phyloP scores from a whole-genome alignment of 2,113 vertebrate species.

The Danio rerio region DNA sequence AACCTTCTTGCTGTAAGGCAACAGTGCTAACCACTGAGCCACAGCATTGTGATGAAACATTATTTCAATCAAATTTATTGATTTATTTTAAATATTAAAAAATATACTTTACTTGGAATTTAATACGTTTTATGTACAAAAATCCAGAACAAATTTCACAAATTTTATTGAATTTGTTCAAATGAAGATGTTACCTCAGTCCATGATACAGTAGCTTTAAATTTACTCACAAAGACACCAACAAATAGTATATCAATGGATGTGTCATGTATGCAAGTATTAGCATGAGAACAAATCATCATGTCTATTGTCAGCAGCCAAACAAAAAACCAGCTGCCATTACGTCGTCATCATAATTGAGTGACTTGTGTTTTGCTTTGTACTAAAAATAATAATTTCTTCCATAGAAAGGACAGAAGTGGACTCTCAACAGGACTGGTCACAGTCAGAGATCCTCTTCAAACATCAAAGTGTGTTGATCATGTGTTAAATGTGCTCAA shows the following conservation, averaged over 20 bases:
- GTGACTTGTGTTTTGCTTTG: conserved; percentile 64
- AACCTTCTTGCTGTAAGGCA: too few relatives aligned
- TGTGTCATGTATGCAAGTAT: neutral
- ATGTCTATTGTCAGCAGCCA: conserved; percentile 17
- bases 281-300: conserved; percentile 10
- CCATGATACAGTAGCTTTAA: too few relatives aligned
- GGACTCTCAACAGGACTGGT: conserved; percentile 12
- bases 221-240: neutral
- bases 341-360: conserved; percentile 66
- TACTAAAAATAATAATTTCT: conserved; percentile 66
- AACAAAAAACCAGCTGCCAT: too few relatives aligned
- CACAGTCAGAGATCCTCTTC: conserved; percentile 2
- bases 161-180: too few relatives aligned
- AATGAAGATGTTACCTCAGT: too few relatives aligned
- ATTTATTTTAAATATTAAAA: too few relatives aligned
- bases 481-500: conserved; percentile 34
- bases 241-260: conserved; percentile 52
- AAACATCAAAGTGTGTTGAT: conserved; percentile 26
- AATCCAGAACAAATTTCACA: too few relatives aligned
- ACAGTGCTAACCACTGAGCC: too few relatives aligned
- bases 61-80: too few relatives aligned
- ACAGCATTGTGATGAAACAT: too few relatives aligned
- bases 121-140: too few relatives aligned
- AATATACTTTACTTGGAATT: too few relatives aligned
- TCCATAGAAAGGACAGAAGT: conserved; percentile 33